phyloP scores from a whole-genome alignment of 2,888 invertebrate genomes.

The Poecilobothrus nobilitatus region DNA sequence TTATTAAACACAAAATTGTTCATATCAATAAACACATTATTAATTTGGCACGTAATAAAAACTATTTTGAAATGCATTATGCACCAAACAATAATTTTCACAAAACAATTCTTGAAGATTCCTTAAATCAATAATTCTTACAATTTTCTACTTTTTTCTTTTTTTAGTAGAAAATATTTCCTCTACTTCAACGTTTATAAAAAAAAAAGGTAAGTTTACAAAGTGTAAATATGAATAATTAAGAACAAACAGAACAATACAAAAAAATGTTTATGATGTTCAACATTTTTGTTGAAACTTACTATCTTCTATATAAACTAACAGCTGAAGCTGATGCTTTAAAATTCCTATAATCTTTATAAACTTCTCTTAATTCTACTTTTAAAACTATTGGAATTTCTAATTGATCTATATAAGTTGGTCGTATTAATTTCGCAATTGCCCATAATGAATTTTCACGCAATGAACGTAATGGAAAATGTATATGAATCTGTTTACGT shows the following conservation, averaged over 20 bases:
- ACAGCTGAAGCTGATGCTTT: not conserved
- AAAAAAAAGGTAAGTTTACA: too few relatives aligned
- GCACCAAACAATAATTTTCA: too few relatives aligned
- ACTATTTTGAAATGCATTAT: too few relatives aligned
- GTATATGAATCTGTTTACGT: constrained; percentile 31
- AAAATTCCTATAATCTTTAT: not conserved
- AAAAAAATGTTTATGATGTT: not conserved
- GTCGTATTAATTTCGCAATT: not conserved
- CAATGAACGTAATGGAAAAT: constrained; percentile 36
- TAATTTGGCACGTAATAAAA: too few relatives aligned
- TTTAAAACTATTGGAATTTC: not conserved
- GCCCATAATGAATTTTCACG: constrained; percentile 34
- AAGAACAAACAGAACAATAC: not conserved
- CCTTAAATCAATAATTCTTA: too few relatives aligned
- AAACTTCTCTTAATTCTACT: not conserved
- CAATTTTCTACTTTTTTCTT: not conserved
- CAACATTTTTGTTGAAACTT: not conserved
- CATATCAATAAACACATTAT: too few relatives aligned
- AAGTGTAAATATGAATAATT: too few relatives aligned
- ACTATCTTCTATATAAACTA: constrained; percentile 1
- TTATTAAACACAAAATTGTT: too few relatives aligned
- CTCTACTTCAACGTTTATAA: not conserved
- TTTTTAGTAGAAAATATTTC: not conserved
- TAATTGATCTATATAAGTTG: not conserved
- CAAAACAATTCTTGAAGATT: too few relatives aligned